Conservation (phyloP, 1,140 invertebrate species). For the Phthorimaea operculella region DNA sequence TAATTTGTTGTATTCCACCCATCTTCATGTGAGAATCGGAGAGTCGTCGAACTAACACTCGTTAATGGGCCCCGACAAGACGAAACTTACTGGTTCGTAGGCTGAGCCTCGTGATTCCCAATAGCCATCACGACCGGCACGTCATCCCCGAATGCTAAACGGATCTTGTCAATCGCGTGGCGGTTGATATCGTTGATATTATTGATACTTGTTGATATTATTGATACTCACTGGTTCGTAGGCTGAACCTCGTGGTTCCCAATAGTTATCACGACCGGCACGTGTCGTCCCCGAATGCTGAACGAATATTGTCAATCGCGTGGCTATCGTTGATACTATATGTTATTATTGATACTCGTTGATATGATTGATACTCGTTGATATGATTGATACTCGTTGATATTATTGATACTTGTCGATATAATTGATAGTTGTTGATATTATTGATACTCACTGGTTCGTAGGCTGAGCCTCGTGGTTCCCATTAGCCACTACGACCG, state of each 20-base stretch:
- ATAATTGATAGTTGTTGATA: too few relatives aligned
- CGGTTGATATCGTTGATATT: constrained; percentile 74
- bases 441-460: constrained; percentile 83
- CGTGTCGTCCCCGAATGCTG: constrained; percentile 73
- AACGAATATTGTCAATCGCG: constrained; percentile 69
- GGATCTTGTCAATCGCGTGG: constrained; percentile 70
- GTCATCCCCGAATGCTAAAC: constrained; percentile 72
- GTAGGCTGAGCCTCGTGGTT: constrained; percentile 92
- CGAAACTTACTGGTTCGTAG: constrained; percentile 84
- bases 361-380: too few relatives aligned
- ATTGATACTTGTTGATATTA: too few relatives aligned
- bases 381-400: too few relatives aligned
- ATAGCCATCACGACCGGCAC: constrained; percentile 78
- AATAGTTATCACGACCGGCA: constrained; percentile 76
- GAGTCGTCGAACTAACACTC: too few relatives aligned
- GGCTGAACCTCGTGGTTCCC: constrained; percentile 94
- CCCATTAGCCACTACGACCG: constrained; percentile 80
- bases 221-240: constrained; percentile 81
- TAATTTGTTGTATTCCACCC: too few relatives aligned
- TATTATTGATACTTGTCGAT: too few relatives aligned
- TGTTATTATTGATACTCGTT: constrained; percentile 74
- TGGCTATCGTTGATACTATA: constrained; percentile 75
- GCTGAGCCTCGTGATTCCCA: constrained; percentile 92
- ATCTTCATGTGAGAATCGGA: too few relatives aligned
- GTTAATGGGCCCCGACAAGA: too few relatives aligned